These are phyloP conservation scores for Phalacrocorax carbo DNA, from an alignment of 2,113 vertebrate species.

Conservation along the genomic window DNA sequence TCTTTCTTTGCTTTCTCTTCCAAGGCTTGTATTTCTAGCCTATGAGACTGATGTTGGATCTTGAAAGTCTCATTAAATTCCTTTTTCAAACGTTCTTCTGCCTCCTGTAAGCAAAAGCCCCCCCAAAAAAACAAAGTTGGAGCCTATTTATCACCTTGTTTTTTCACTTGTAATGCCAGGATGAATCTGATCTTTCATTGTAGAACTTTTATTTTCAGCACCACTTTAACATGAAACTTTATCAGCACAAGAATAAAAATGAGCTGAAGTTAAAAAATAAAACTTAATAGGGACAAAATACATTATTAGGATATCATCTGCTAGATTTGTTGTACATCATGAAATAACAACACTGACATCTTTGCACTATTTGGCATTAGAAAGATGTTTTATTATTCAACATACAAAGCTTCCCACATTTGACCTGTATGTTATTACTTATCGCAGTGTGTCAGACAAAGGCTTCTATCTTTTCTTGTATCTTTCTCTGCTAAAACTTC, in stretches of 20 bases:
- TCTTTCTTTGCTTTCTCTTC: constrained; percentile 84
- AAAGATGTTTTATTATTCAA: neutral
- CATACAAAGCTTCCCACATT: neutral
- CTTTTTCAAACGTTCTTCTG: constrained; percentile 68
- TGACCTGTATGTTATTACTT: neutral
- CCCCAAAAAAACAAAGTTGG: neutral
- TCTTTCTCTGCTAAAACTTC: neutral
- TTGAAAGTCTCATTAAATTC: constrained; percentile 69
- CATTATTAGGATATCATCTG: neutral
- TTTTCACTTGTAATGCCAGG: neutral
- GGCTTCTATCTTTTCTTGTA: neutral
- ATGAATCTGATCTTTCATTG: neutral
- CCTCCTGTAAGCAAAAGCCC: constrained; percentile 61
- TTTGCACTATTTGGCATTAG: neutral
- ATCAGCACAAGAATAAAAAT: neutral
- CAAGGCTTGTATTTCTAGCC: constrained; percentile 77
- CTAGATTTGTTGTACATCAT: neutral
- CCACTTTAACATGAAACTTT: neutral
- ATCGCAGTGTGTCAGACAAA: neutral
- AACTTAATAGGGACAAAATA: neutral
- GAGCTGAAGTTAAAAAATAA: neutral
- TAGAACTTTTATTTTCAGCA: neutral
- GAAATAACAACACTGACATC: neutral
- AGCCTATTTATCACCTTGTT: neutral
- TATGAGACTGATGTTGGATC: constrained; percentile 78